phyloP scores from a whole-genome alignment of 2,797 vertebrate species.

The Phoebastria nigripes region DNA sequence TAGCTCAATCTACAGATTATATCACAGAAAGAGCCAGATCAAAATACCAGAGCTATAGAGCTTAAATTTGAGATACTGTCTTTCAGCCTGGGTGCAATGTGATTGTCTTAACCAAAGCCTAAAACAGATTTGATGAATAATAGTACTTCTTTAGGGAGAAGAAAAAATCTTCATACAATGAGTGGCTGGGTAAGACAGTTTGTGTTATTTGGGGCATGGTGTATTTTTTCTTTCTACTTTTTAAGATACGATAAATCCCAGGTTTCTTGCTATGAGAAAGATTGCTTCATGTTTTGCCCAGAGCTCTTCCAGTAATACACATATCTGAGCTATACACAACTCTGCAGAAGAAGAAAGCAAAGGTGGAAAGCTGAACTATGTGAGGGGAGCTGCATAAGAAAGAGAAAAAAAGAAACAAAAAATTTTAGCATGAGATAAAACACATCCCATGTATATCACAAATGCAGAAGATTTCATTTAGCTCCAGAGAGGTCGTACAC shows the following conservation, averaged over 20 bases:
- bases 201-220: neutral
- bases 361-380: neutral
- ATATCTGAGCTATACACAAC: neutral
- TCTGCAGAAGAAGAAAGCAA: neutral
- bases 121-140: neutral
- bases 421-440: neutral
- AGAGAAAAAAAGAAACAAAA: neutral
- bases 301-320: neutral
- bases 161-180: neutral
- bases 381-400: neutral
- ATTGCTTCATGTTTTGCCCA: neutral
- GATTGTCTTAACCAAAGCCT: neutral
- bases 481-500: neutral
- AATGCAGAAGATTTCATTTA: neutral
- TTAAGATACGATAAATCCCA: neutral
- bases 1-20: neutral
- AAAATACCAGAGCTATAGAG: neutral
- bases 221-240: neutral
- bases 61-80: neutral
- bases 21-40: neutral
- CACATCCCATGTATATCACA: neutral
- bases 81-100: neutral
- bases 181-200: neutral
- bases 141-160: neutral
- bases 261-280: neutral